Evolutionary conservation across 2,797 vertebrate species (phyloP), one percentile per base, ranked within the genome.

Genomic region (Lepus oiostolus): DNA sequence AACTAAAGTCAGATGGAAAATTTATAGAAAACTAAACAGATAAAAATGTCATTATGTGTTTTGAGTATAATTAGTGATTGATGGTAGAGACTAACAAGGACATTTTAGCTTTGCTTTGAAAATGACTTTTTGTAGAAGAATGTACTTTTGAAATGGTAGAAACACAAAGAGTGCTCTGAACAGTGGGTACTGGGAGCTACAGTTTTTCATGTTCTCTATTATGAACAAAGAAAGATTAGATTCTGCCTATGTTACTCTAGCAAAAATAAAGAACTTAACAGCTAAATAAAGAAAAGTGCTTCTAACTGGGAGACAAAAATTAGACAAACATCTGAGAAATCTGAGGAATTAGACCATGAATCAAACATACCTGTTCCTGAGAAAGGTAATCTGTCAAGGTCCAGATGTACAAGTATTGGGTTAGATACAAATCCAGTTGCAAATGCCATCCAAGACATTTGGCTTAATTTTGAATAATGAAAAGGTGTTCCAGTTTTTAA

Each of bases 381-480:
- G 26, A 52, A 82, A 68, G 38, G 38, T 19, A 62, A 63, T 52
- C 50, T 83, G 68, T 82, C 58, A 82, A 54, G 22, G 67, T 79
- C 28, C 14, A 89, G 24, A 71, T 50, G 14, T 58, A 67, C 1
- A 13, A 4, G 42, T 63, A 4, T 47, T 35, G 21, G 26, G 10
- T 22, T 16, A 81, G 21, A 19, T 79, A 12, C n/a, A 77, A 11
- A 30, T 42, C 2, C 67, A 76, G 79, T 85, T 80, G 60, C 63
- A 84, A 90, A 91, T 54, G 19, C 38, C 77, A 85, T 42, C 26
- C 17, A 93, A 47, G 87, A 70, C 62, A 62, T 4, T n/a, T 42
- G 4, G 14, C 6, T 92, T 94, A 42, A 62, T 85, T 85, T 42
- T 76, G 62, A 85, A 63, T 92, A 90, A 93, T 67, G 70, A 76